phyloP scores from a whole-genome alignment of 2,888 invertebrate species.

The Endomychus coccineus region DNA sequence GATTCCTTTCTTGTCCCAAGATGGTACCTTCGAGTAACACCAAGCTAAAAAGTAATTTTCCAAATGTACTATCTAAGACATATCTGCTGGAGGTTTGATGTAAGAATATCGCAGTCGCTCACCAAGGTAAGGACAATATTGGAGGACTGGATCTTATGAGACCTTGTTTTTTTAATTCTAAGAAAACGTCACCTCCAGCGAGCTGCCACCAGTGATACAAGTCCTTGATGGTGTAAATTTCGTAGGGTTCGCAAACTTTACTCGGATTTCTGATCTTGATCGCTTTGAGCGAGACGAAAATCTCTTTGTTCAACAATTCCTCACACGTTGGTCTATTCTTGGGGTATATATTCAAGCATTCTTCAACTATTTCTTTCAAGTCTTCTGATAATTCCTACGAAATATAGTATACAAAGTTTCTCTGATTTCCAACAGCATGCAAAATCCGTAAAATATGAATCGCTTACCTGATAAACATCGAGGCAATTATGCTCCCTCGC shows the following conservation, averaged over 20 bases:
- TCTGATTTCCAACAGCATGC: slow-evolving; percentile 2
- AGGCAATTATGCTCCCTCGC: slow-evolving; percentile 70
- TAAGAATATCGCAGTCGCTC: slow-evolving; percentile 32
- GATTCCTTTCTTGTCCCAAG: slow-evolving; percentile 72
- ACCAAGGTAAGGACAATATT: slow-evolving; percentile 72
- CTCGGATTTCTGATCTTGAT: slow-evolving; percentile 31
- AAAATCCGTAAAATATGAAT: slow-evolving; percentile 5
- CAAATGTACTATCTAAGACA: too few species aligned
- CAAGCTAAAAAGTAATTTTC: slow-evolving; percentile 53
- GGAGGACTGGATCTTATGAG: slow-evolving; percentile 81
- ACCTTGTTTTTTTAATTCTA: slow-evolving; percentile 84
- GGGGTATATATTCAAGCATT: slow-evolving; percentile 63
- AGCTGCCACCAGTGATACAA: slow-evolving; percentile 93
- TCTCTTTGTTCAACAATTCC: slow-evolving; percentile 49
- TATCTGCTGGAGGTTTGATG: slow-evolving; percentile 9
- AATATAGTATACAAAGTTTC: not conserved
- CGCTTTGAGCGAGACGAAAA: slow-evolving; percentile 46
- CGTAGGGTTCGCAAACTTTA: slow-evolving; percentile 34
- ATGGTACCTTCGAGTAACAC: slow-evolving; percentile 76
- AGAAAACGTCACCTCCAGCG: slow-evolving; percentile 89
- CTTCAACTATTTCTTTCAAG: slow-evolving; percentile 57
- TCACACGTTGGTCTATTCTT: slow-evolving; percentile 54
- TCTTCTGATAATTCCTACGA: slow-evolving; percentile 52
- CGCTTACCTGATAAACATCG: slow-evolving; percentile 57
- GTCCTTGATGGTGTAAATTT: slow-evolving; percentile 59